Percentiles rank a stretch among this genome's conserved stretches.
phyloP scores from a whole-genome alignment of 2,888 invertebrate genomes.

The Lasioglossum calceatum region DNA sequence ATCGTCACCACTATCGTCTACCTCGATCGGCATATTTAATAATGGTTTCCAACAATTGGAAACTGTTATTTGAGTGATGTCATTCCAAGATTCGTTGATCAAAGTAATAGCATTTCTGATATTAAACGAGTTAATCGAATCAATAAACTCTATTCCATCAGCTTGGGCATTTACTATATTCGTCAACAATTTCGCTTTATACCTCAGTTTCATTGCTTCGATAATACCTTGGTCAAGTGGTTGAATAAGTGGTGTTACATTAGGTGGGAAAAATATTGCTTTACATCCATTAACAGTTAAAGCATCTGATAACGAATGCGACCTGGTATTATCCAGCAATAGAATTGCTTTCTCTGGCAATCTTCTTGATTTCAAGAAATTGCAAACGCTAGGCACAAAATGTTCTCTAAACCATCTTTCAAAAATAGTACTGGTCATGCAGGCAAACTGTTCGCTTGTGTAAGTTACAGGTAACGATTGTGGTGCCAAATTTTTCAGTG shows the following conservation, averaged over 20 bases:
- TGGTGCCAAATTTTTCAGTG: conserved; percentile 6
- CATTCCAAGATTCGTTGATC: background rate
- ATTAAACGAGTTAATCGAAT: background rate
- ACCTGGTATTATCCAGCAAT: background rate
- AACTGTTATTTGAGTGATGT: background rate
- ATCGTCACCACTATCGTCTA: background rate
- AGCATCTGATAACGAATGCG: background rate
- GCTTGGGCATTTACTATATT: background rate
- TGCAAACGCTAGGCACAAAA: background rate
- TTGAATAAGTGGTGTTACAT: background rate
- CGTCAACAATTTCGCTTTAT: background rate
- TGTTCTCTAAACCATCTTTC: background rate
- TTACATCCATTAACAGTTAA: background rate
- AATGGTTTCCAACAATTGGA: background rate
- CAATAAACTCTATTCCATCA: background rate
- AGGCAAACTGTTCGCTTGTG: background rate
- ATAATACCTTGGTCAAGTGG: conserved; percentile 4
- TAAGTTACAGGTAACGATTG: background rate
- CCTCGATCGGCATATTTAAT: background rate
- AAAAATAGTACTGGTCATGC: background rate
- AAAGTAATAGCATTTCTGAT: background rate
- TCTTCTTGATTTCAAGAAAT: background rate
- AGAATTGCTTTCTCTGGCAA: background rate
- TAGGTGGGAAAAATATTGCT: background rate
- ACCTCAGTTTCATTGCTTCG: background rate